phyloP scores from a whole-genome alignment of 2,888 invertebrate genomes.

The Leptopterna dolabrata region DNA sequence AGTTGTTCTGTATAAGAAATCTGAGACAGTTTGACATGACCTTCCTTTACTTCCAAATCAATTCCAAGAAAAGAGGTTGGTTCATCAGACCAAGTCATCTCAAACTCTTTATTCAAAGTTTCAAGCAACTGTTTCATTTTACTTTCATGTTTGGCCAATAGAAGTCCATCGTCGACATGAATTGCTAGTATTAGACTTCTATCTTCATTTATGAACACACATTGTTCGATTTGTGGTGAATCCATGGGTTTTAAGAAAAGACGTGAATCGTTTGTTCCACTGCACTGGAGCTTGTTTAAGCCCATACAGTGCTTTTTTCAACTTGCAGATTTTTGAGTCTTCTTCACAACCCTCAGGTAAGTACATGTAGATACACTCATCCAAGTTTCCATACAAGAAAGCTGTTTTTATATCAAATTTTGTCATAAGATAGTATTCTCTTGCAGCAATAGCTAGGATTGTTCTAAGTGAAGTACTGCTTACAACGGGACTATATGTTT shows the following conservation, averaged over 20 bases:
- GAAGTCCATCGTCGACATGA: not conserved
- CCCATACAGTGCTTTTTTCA: constrained; percentile 59
- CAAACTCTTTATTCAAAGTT: not conserved
- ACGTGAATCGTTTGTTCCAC: constrained; percentile 43
- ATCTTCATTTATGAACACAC: not conserved
- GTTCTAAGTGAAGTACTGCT: not conserved
- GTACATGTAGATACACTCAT: constrained; percentile 49
- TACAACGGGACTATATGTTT: not conserved
- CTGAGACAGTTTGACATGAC: not conserved
- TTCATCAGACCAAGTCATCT: not conserved
- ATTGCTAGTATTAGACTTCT: not conserved
- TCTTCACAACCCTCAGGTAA: constrained; percentile 59
- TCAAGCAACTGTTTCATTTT: not conserved
- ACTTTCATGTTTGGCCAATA: not conserved
- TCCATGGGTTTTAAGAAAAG: not conserved
- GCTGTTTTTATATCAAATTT: not conserved
- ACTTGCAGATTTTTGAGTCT: constrained; percentile 55
- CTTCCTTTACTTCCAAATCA: not conserved
- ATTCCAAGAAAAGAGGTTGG: not conserved
- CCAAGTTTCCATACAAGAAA: not conserved
- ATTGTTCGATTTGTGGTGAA: not conserved
- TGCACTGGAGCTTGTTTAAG: constrained; percentile 56
- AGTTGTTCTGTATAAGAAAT: not conserved
- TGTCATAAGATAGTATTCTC: not conserved
- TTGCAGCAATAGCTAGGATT: not conserved